Base-by-base conservation (phyloP, 2,113 vertebrate genomes). In the Genyomyrus donnyi region DNA sequence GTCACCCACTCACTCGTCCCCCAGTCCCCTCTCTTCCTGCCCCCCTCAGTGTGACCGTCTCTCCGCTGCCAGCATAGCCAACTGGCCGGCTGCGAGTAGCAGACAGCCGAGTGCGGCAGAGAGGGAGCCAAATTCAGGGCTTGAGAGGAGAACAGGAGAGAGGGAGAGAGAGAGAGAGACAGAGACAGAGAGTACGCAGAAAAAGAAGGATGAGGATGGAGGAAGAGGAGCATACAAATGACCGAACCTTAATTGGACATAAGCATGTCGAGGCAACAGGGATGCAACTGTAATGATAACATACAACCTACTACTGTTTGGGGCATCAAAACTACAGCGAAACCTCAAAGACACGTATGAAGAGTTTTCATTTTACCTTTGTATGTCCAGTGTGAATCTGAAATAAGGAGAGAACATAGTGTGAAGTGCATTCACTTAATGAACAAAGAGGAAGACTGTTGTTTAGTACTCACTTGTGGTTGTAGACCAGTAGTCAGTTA, bases 381-480 rank as follows among this genome's bases (percentile, higher is more conserved):
- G 91, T 96, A 95, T 80, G 92, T 94, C 95, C 95, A 96, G 87
- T 91, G 49, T n/a, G 92, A 88, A 45, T 92, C 95, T 96, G 91
- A 88, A 94, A 93, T 89, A 88, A 80, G 5, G 89, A 90, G 10
- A 53, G 15, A 84, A 62, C 31, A 49, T 35, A 10, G 15, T 11
- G 66, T 50, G 31, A 70, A 42, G 15, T 70, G 5, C 10, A 27
- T 13, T 45, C 11, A 9, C 27, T 74, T 77, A 39, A 48, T 86
- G 24, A n/a, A 35, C 24, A 50, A 80, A 85, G 11, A 84, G 19
- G 45, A 35, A 85, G 24, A 70, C 45, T 88, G 45, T 39, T 84
- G 50, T n/a, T n/a, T 8, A 8, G 9, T 35, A 88, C 86, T 53
- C 3, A 84, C 17, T 42, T 39, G 17, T 21, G 8, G 21, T 0